Evolutionary conservation across 2,888 invertebrate species (phyloP).

Genomic region (Cheilosia urbana): DNA sequence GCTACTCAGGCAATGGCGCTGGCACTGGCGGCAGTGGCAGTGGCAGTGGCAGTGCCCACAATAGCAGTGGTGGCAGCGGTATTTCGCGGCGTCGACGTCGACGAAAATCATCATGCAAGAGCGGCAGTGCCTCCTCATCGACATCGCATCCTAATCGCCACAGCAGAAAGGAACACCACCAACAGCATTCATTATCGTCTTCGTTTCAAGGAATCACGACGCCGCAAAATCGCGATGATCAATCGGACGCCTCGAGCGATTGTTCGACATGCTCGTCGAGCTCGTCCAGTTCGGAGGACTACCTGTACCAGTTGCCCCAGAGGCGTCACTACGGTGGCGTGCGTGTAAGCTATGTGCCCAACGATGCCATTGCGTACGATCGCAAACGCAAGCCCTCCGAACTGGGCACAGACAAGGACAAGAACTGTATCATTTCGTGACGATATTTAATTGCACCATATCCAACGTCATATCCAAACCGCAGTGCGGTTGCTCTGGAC

Average conservation of each 20-base stretch:
- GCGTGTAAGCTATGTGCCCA: conserved; percentile 96
- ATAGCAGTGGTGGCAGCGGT: conserved; percentile 71
- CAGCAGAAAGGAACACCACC: conserved; percentile 81
- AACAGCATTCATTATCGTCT: conserved; percentile 81
- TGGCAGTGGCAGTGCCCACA: conserved; percentile 71
- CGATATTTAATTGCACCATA: conserved; percentile 80
- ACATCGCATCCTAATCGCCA: conserved; percentile 78
- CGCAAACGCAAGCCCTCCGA: conserved; percentile 86
- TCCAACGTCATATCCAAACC: conserved; percentile 58
- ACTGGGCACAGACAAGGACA: conserved; percentile 85
- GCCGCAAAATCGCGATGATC: conserved; percentile 78
- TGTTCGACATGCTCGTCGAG: conserved; percentile 96
- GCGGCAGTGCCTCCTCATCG: conserved; percentile 80
- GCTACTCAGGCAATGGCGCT: conserved; percentile 85
- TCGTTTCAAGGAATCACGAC: conserved; percentile 81
- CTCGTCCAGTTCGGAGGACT: conserved; percentile 93
- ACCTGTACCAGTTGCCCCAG: conserved; percentile 93
- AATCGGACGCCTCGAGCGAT: conserved; percentile 90
- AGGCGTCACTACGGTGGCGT: conserved; percentile 94
- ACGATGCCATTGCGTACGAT: conserved; percentile 94
- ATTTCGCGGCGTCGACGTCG: conserved; percentile 81
- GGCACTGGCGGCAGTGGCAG: conserved; percentile 78
- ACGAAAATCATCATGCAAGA: conserved; percentile 81
- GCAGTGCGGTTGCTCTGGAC: conserved; percentile 7
- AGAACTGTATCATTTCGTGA: conserved; percentile 95